phyloP scores from a whole-genome alignment of 1,140 invertebrate species.

The Heterodera schachtii region DNA sequence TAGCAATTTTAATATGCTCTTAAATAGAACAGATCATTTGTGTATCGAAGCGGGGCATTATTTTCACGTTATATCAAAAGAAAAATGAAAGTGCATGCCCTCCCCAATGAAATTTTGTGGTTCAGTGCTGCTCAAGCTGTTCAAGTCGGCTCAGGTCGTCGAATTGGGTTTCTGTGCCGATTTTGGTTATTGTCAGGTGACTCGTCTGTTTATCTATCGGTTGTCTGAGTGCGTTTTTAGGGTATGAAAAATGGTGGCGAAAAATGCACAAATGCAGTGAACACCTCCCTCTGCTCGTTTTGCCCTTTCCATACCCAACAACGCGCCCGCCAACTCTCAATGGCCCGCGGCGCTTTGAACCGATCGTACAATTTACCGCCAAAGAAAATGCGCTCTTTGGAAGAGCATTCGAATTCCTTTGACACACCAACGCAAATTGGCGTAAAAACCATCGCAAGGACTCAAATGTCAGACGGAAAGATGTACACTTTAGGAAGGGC shows the following conservation, averaged over 20 bases:
- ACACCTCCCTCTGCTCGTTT: slow-evolving; percentile 23
- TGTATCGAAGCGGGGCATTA: no score
- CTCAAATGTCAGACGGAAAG: neutral
- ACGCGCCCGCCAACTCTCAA: slow-evolving; percentile 34
- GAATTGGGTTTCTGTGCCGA: slow-evolving; percentile 55
- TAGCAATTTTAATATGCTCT: no score
- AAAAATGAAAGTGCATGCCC: no score
- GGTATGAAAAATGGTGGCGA: slow-evolving; percentile 25
- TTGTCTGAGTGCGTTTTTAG: slow-evolving; percentile 24
- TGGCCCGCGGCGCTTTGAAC: slow-evolving; percentile 43
- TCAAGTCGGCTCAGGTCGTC: slow-evolving; percentile 53
- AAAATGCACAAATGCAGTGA: slow-evolving; percentile 43
- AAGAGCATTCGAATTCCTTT: slow-evolving; percentile 4
- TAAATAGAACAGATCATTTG: no score
- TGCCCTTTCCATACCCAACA: slow-evolving; percentile 46
- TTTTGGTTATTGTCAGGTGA: slow-evolving; percentile 50
- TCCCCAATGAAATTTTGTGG: neutral
- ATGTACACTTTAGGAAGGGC: neutral
- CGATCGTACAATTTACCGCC: slow-evolving; percentile 32
- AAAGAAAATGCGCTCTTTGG: slow-evolving; percentile 26
- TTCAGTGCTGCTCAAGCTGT: slow-evolving; percentile 48
- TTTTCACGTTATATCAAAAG: no score
- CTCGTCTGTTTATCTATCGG: neutral
- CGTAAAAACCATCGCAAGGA: slow-evolving; percentile 32
- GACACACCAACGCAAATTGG: slow-evolving; percentile 23